Percentiles rank a stretch among this genome's conserved stretches.
Conservation (phyloP, 1,140 invertebrate species). For the Drosophila sechellia region DNA sequence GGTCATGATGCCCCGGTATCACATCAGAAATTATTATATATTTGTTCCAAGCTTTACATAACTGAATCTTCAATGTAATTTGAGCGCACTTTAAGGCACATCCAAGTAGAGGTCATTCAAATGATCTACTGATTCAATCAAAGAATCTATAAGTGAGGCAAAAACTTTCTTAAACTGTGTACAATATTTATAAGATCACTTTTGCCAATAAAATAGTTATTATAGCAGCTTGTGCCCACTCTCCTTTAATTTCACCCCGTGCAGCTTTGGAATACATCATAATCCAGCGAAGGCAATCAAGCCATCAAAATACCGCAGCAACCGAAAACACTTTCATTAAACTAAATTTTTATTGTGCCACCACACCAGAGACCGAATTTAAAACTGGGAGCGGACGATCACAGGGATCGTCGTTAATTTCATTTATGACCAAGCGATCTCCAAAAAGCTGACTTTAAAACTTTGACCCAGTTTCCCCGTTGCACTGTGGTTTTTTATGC, state of each 20-base stretch:
- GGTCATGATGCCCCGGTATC: constrained; percentile 11
- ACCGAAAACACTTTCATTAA: constrained; percentile 80
- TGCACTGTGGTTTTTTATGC: no score
- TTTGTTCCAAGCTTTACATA: constrained; percentile 37
- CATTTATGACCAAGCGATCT: constrained; percentile 59
- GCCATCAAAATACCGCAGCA: constrained; percentile 63
- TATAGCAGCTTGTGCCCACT: no score
- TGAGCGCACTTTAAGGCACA: constrained; percentile 53
- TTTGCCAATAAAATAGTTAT: no score
- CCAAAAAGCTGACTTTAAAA: constrained; percentile 58
- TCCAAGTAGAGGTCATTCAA: constrained; percentile 1
- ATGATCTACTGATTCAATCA: no score
- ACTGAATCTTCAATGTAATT: constrained; percentile 45
- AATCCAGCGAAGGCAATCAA: constrained; percentile 72
- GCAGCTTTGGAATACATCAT: constrained; percentile 49
- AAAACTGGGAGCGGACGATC: constrained; percentile 10
- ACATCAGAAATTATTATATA: constrained; percentile 17
- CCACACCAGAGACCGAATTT: constrained; percentile 28
- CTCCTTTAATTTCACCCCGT: neutral
- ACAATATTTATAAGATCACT: neutral
- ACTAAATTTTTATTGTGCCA: constrained; percentile 79
- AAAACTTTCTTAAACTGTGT: neutral
- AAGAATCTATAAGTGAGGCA: neutral
- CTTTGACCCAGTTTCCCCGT: constrained; percentile 71
- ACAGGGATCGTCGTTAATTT: constrained; percentile 47